phyloP scores from a whole-genome alignment of 2,797 vertebrate species.

The Cynodonichthys magdalenae region DNA sequence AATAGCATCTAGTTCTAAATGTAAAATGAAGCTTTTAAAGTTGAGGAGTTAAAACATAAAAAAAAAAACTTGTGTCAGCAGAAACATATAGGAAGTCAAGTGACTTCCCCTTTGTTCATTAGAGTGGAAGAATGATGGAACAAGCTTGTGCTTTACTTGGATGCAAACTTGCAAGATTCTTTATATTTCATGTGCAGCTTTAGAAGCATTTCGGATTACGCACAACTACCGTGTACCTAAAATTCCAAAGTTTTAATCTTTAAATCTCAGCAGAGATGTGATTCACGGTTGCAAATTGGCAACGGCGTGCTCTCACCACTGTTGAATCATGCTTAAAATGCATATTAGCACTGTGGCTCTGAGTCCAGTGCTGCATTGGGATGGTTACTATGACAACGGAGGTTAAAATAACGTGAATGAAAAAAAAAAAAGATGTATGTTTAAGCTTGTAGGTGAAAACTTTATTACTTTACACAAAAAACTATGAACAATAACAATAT shows the following conservation, averaged over 20 bases:
- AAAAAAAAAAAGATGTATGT: conserved; percentile 41
- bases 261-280: background rate
- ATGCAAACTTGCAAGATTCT: background rate
- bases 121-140: conserved; percentile 49
- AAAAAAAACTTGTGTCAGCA: conserved; percentile 65
- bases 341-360: conserved; percentile 22
- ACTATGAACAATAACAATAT: conserved; percentile 5
- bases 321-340: conserved; percentile 39
- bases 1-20: conserved; percentile 37
- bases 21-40: conserved; percentile 32
- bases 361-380: conserved; percentile 27
- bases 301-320: conserved; percentile 23
- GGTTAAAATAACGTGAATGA: conserved; percentile 38
- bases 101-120: conserved; percentile 54
- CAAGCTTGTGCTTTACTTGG: conserved; percentile 23
- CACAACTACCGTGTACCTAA: no score
- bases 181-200: conserved; percentile 12
- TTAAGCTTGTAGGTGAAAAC: conserved; percentile 23
- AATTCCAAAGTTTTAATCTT: background rate
- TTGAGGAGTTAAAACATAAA: conserved; percentile 33
- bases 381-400: conserved; percentile 66
- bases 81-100: conserved; percentile 60
- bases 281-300: conserved; percentile 16
- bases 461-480: conserved; percentile 23
- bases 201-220: background rate